Conservation (phyloP, 2,797 vertebrate genomes). For the Darevskia nairensis region DNA sequence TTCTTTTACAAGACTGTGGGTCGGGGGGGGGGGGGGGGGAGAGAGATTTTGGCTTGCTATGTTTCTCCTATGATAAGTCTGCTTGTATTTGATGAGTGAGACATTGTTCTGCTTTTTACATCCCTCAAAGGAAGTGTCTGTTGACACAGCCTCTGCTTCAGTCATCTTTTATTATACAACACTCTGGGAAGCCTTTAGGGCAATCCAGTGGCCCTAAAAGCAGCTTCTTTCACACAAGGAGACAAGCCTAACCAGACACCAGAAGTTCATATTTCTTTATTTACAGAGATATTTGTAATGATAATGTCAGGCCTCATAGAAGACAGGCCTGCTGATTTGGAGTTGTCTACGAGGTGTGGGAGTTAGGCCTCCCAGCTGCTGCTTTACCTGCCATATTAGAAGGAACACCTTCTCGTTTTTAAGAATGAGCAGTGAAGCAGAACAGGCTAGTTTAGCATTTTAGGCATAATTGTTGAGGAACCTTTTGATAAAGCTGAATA, state of each 20-base stretch:
- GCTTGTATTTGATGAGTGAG: slow-evolving; percentile 75
- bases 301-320: slow-evolving; percentile 79
- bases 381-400: background rate
- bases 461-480: background rate
- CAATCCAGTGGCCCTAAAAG: slow-evolving; percentile 58
- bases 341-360: slow-evolving; percentile 11
- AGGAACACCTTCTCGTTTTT: background rate
- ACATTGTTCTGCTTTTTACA: slow-evolving; percentile 85
- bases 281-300: slow-evolving; percentile 81
- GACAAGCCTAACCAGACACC: slow-evolving; percentile 58
- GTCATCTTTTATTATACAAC: slow-evolving; percentile 73
- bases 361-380: slow-evolving; percentile 9
- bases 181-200: slow-evolving; percentile 66
- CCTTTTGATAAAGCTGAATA: background rate
- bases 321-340: slow-evolving; percentile 66
- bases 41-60: slow-evolving; percentile 57
- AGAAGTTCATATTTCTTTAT: slow-evolving; percentile 73
- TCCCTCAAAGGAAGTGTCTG: slow-evolving; percentile 84
- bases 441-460: background rate
- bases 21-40: background rate
- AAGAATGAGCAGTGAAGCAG: background rate
- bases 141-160: slow-evolving; percentile 81
- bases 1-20: background rate
- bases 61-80: slow-evolving; percentile 71
- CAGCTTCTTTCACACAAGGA: slow-evolving; percentile 72